Evolutionary conservation across 1,140 invertebrate species (phyloP).

Genomic region (Caenorhabditis remanei): DNA sequence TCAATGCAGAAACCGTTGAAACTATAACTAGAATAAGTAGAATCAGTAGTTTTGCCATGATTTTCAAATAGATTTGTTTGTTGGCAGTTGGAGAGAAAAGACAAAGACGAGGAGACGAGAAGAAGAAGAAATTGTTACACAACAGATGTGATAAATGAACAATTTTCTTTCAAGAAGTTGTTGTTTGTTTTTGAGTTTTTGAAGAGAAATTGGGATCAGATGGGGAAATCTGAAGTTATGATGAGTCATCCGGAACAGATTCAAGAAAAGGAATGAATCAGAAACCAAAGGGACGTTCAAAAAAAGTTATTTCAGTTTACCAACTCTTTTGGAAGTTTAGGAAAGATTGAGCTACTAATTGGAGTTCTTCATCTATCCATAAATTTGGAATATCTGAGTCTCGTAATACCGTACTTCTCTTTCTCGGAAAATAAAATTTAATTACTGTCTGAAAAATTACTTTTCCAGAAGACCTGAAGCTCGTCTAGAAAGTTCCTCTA

Average conservation of each 20-base stretch:
- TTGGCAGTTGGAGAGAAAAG: background rate
- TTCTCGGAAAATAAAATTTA: too few relatives aligned
- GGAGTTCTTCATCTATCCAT: too few relatives aligned
- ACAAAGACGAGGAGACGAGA: background rate
- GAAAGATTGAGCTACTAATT: too few relatives aligned
- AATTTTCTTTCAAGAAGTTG: background rate
- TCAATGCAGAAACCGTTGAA: constrained; percentile 5
- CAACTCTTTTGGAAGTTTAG: too few relatives aligned
- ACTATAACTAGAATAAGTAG: background rate
- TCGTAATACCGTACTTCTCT: too few relatives aligned
- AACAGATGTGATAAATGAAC: constrained; percentile 37
- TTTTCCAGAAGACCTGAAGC: too few relatives aligned
- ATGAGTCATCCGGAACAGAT: background rate
- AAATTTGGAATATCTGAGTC: too few relatives aligned
- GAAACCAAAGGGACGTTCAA: too few relatives aligned
- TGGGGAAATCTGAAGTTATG: background rate
- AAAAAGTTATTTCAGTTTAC: too few relatives aligned
- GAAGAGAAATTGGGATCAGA: background rate
- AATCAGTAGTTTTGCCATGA: constrained; percentile 6
- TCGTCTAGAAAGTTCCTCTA: too few relatives aligned
- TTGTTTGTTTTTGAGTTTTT: constrained; percentile 17
- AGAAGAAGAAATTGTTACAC: constrained; percentile 13
- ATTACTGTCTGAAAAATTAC: too few relatives aligned
- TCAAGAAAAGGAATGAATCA: too few relatives aligned
- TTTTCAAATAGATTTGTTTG: background rate